These are phyloP conservation scores for Conistra vaccinii DNA, from an alignment of 2,888 invertebrate species.

Conservation along the genomic window DNA sequence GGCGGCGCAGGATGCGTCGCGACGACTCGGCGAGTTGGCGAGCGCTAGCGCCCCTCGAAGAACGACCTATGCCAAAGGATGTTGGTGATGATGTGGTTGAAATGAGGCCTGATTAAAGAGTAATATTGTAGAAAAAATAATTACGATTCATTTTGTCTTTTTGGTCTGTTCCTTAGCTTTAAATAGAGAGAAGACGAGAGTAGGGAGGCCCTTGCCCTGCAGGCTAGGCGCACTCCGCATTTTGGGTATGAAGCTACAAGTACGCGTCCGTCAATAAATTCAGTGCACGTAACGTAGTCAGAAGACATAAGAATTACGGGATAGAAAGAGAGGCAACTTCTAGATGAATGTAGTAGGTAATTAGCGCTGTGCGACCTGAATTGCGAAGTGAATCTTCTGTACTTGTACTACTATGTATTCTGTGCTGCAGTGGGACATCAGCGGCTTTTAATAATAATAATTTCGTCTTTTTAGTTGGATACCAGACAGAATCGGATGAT, in stretches of 20 bases:
- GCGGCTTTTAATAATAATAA: not conserved
- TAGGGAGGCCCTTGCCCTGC: no score
- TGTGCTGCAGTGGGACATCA: not conserved
- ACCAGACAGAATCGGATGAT: not conserved
- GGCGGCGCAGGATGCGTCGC: constrained; percentile 40
- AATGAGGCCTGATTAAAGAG: not conserved
- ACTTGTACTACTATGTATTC: no score
- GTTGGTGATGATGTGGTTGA: constrained; percentile 31
- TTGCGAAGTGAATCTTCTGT: no score
- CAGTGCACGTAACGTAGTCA: no score
- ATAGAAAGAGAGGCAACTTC: no score
- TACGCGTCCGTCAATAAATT: no score
- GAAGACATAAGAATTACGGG: no score
- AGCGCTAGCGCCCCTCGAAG: constrained; percentile 23
- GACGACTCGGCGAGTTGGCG: constrained; percentile 39
- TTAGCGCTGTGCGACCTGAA: no score
- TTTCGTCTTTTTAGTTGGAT: not conserved
- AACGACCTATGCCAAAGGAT: constrained; percentile 50
- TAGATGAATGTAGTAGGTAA: no score
- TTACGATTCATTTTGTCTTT: not conserved
- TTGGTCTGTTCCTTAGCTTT: not conserved
- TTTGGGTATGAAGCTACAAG: no score
- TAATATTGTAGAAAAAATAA: not conserved
- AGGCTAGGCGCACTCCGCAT: no score
- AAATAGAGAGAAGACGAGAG: not conserved